Evolutionary conservation across 2,888 invertebrate genomes (phyloP).

Genomic region (Coenonympha glycerion): DNA sequence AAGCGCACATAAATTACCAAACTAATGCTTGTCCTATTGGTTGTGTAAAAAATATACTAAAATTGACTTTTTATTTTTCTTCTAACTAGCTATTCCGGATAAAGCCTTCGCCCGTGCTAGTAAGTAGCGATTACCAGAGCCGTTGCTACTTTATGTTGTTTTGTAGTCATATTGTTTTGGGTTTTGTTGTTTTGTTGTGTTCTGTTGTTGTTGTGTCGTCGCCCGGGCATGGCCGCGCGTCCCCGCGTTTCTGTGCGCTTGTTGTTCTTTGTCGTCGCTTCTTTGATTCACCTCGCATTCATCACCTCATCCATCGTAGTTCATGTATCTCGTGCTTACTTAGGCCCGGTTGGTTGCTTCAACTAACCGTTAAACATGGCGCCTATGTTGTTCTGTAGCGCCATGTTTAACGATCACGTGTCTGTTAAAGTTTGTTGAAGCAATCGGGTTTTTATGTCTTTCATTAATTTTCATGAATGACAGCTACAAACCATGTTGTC

Average conservation of each 20-base stretch:
- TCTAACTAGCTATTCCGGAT: conserved; percentile 96
- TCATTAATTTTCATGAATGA: too few relatives aligned
- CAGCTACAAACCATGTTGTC: too few relatives aligned
- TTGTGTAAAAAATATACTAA: conserved; percentile 41
- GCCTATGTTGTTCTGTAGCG: too few relatives aligned
- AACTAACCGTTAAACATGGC: too few relatives aligned
- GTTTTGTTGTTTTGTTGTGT: conserved; percentile 36
- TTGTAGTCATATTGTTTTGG: conserved; percentile 35
- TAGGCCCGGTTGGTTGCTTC: too few relatives aligned
- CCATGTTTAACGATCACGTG: too few relatives aligned
- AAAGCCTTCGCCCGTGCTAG: conserved; percentile 98
- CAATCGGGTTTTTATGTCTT: too few relatives aligned
- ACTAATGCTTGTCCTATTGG: conserved; percentile 57
- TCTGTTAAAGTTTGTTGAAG: too few relatives aligned
- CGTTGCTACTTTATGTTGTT: conserved; percentile 64
- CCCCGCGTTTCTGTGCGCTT: conserved; percentile 74
- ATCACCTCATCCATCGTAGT: conserved; percentile 19
- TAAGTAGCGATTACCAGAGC: conserved; percentile 83
- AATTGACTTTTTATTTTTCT: conserved; percentile 60
- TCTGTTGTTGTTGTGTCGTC: conserved; percentile 43
- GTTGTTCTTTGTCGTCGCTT: conserved; percentile 69
- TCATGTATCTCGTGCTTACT: conserved; percentile 1
- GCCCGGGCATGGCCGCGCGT: conserved; percentile 71
- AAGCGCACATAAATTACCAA: conserved; percentile 68
- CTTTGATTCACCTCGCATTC: conserved; percentile 34